Percentiles rank a stretch among this genome's conserved stretches.
Evolutionary conservation across 2,113 vertebrate species (phyloP).

Genomic region (Pteropus alecto): DNA sequence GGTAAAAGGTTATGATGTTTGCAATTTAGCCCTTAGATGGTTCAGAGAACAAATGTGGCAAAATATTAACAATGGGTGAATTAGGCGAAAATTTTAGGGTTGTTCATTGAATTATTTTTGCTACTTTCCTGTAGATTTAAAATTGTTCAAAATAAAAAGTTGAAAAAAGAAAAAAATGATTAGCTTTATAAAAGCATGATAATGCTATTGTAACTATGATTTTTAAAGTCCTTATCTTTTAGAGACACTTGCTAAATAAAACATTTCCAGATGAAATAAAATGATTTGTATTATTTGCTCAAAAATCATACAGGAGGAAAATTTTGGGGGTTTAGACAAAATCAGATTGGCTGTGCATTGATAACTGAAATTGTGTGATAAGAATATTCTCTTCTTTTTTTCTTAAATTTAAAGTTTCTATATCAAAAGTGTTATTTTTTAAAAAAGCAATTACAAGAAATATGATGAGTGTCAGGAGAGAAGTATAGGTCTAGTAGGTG

Average conservation of each 20-base stretch:
- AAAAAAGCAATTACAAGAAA: neutral
- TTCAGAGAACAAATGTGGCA: neutral
- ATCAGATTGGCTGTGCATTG: neutral
- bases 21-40: neutral
- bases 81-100: neutral
- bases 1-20: neutral
- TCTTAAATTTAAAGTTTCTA: conserved; percentile 28
- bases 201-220: neutral
- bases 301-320: conserved; percentile 29
- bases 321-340: neutral
- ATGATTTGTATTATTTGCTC: conserved; percentile 11
- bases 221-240: conserved; percentile 35
- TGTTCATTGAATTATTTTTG: neutral
- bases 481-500: neutral
- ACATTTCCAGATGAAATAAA: conserved; percentile 36
- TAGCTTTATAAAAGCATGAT: neutral
- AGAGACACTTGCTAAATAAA: conserved; percentile 1
- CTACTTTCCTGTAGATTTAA: conserved; percentile 19
- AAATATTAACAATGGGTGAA: neutral
- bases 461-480: neutral
- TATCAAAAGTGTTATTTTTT: neutral
- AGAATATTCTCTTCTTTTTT: neutral
- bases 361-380: neutral
- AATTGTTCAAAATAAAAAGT: neutral
- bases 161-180: neutral